Evolutionary conservation across 2,888 invertebrate genomes (phyloP), one percentile per base, ranked within the genome.

Genomic region (Agrochola lychnidis): DNA sequence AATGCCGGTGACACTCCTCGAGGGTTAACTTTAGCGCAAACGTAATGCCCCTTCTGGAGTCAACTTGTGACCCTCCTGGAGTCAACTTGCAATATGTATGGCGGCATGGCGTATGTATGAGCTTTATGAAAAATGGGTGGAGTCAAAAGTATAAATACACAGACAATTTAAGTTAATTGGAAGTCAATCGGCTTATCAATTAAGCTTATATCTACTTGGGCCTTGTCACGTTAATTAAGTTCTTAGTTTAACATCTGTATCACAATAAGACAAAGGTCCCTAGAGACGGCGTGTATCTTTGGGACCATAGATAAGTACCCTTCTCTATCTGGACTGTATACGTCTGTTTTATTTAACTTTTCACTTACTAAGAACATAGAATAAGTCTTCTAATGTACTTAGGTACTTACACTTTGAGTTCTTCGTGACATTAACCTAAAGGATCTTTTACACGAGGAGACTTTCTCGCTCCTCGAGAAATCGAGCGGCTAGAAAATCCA

Each of bases 341-440:
- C 30, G 51, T 53, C 45, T 57, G 73, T 73, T 70, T 83, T 64
- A 73, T 73, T 83, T 10, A 73, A 70, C 62, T 79, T 81, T 79
- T 67, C 69, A 73, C 79, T 81, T 62, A 82, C 61, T 36, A 51
- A 51, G 25, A 70, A 45, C 59, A 30, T 59, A 57, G n/a, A 56
- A 42, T 22, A 42, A 22, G n/a, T 19, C n/a, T 57, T 76, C 19
- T 61, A 77, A 82, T 78, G 68, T 57, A 36, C 22, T 14, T 40
- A 51, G 30, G 48, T 30, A 57, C 48, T 48, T 53, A 19, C 22
- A 82, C 6, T 83, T 70, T 59, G 30, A 68, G 67, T 22, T 36
- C n/a, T 66, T 56, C 5, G 25, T 42, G 48, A 56, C 19, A 42
- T 71, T 51, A 67, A 62, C 40, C 63, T 48, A 22, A 64, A 68